Conservation (phyloP, 2,113 vertebrate genomes). For the Charina bottae region DNA sequence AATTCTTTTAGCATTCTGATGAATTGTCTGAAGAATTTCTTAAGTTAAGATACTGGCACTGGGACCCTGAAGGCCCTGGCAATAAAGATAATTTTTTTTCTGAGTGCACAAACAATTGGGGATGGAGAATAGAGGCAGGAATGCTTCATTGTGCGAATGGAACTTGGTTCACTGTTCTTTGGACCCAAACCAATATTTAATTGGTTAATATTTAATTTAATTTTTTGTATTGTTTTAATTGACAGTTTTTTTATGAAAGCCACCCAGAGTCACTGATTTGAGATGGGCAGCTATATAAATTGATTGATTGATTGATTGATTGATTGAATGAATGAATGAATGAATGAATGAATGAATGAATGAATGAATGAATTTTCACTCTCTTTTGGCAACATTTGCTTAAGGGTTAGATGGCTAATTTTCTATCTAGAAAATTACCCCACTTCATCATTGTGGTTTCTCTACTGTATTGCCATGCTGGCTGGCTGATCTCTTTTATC, state of each 20-base stretch:
- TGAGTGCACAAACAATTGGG: neutral
- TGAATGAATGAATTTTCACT: too few species aligned
- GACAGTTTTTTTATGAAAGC: too few species aligned
- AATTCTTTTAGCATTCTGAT: too few species aligned
- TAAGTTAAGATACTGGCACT: too few species aligned
- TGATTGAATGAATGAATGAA: too few species aligned
- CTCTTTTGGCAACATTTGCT: neutral
- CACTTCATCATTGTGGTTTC: neutral
- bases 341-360: too few species aligned
- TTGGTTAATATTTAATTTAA: too few species aligned
- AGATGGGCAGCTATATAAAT: too few species aligned
- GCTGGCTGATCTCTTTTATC: neutral
- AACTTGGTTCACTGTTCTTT: neutral
- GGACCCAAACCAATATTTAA: neutral
- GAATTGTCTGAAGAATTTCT: too few species aligned
- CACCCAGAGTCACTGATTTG: too few species aligned
- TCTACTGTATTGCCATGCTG: neutral
- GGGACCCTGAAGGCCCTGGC: neutral
- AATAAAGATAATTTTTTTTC: neutral
- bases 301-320: too few species aligned
- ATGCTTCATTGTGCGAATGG: neutral
- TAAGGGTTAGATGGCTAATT: neutral
- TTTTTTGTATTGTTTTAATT: too few species aligned
- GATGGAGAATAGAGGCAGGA: neutral
- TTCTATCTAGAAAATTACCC: neutral